These are phyloP conservation scores for Lichenostomus cassidix DNA, from an alignment of 2,113 vertebrate genomes.

Conservation along the genomic window DNA sequence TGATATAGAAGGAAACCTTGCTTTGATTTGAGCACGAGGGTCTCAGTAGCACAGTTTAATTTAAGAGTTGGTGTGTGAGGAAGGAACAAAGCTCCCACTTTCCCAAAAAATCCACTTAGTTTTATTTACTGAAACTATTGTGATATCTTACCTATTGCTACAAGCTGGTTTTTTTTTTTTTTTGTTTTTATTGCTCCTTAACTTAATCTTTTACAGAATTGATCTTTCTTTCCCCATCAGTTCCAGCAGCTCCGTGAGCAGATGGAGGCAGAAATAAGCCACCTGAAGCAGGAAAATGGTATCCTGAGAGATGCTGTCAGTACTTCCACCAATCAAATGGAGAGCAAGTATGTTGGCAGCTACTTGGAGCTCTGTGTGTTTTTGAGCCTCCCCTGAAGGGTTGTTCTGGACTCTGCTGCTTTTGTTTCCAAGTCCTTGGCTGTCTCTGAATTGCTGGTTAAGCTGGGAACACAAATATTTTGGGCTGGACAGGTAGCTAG, in stretches of 20 bases:
- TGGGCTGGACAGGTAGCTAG: background rate
- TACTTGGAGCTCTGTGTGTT: background rate
- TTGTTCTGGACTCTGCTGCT: background rate
- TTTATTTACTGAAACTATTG: background rate
- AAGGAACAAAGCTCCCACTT: background rate
- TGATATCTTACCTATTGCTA: background rate
- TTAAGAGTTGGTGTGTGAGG: background rate
- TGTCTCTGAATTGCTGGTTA: background rate
- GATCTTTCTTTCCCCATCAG: conserved; percentile 62
- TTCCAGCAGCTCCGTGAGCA: conserved; percentile 93
- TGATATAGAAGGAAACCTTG: background rate
- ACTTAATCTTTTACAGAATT: background rate
- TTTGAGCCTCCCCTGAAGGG: background rate
- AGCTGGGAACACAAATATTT: background rate
- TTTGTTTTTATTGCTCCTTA: background rate
- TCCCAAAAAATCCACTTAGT: background rate
- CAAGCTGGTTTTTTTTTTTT: too few relatives aligned
- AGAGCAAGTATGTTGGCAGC: conserved; percentile 90
- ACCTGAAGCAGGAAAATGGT: conserved; percentile 94
- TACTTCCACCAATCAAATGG: conserved; percentile 94
- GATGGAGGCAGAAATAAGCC: conserved; percentile 91
- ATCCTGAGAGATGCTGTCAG: conserved; percentile 98
- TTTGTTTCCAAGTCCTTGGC: background rate
- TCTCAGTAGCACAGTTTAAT: background rate
- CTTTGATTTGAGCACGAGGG: background rate